Base-by-base conservation (phyloP, 1,140 invertebrate species). In the Leptestheria dahalacensis region DNA sequence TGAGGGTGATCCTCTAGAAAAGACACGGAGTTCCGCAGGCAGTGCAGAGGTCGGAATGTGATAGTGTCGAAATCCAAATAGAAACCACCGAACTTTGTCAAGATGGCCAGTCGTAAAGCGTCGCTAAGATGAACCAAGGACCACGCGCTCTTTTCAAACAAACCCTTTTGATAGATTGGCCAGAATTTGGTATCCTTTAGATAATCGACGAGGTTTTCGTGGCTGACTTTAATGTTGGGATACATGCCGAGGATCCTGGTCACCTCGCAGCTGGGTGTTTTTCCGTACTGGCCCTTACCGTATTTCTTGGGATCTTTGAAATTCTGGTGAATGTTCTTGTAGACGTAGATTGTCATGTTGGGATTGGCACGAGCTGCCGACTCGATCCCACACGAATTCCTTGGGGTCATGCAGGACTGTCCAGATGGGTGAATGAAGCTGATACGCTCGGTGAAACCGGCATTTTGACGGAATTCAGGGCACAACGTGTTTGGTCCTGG, bases 331-430 rank as follows among this genome's bases (percentile, higher is more conserved):
- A n/a, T 58, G n/a, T 48, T 24, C 64, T 77, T 78, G 2, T 61
- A 57, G 18, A 82, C 62, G 62, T 78, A 80, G 0, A 83, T 70
- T 23, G 72, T 70, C 55, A 71, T 74, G 52, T 73, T 71, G 11
- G 80, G 79, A 70, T 84, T 81, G 65, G 77, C 70, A 33, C 69
- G 65, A 1, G 81, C 82, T 0, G 82, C 80, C 0, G 81, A 82
- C 71, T 84, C 82, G 1, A 84, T 75, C 0, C 81, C 79, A 64
- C 82, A 84, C 0, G 81, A 80, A 64, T 83, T 78, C 18, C 82
- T 69, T 0, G 75, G 60, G 25, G 68, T 76, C 23, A 82, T 63
- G 10, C 68, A 55, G 70, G 74, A 2, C 68, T 67, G 12, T 68
- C 66, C 41, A 0, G 74, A 77, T 1, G 78, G 80, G 63, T 80